Evolutionary conservation across 2,113 vertebrate species (phyloP).

Genomic region (Microcebus lehilahytsara): DNA sequence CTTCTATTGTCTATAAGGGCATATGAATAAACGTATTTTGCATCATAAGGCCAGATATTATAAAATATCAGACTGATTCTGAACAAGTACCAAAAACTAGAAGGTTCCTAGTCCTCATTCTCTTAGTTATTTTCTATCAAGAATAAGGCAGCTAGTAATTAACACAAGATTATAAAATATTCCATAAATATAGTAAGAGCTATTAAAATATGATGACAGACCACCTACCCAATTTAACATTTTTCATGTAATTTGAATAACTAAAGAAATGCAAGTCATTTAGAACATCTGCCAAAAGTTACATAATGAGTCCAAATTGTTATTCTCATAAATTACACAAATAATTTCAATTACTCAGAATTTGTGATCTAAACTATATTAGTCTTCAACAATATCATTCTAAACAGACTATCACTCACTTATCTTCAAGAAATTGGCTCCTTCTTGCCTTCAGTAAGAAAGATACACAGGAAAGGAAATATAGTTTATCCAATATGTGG

Average conservation of each 20-base stretch:
- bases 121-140: slow-evolving; percentile 20
- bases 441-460: not conserved
- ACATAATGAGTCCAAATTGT: not conserved
- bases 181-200: slow-evolving; percentile 2
- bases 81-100: not conserved
- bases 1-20: not conserved
- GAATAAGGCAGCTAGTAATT: slow-evolving; percentile 27
- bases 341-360: slow-evolving; percentile 45
- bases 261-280: slow-evolving; percentile 36
- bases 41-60: not conserved
- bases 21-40: not conserved
- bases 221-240: slow-evolving; percentile 20
- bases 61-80: not conserved
- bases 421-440: not conserved
- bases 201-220: slow-evolving; percentile 53
- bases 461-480: not conserved
- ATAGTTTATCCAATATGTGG: not conserved
- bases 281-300: slow-evolving; percentile 64
- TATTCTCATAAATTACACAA: slow-evolving; percentile 25
- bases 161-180: slow-evolving; percentile 51
- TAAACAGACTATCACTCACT: not conserved
- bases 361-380: not conserved
- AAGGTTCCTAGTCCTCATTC: not conserved
- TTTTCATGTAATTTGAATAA: slow-evolving; percentile 61
- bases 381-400: not conserved